These are phyloP conservation scores for Acrobasis suavella DNA, from an alignment of 2,888 invertebrate species.

Conservation along the genomic window DNA sequence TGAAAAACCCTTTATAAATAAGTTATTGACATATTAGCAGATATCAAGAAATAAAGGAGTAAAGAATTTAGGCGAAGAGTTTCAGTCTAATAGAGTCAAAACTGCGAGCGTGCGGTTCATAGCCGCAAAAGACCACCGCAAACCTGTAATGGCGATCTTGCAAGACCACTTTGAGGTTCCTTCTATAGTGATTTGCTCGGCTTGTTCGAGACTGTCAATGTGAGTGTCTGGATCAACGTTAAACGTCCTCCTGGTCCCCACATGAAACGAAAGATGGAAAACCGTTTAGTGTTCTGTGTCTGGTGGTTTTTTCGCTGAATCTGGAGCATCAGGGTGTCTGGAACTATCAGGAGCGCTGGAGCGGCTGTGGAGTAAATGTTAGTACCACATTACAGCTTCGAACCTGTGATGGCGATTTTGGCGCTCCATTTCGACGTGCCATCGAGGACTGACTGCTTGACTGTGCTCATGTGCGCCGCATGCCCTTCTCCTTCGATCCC, in stretches of 20 bases:
- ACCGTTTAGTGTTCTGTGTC: constrained; percentile 70
- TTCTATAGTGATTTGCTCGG: constrained; percentile 98
- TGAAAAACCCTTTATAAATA: no score
- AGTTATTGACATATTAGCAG: no score
- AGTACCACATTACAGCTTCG: constrained; percentile 79
- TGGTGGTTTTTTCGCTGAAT: constrained; percentile 43
- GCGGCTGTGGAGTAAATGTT: constrained; percentile 34
- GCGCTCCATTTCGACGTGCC: constrained; percentile 99
- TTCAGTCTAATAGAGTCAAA: constrained; percentile 79
- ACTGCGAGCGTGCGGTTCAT: constrained; percentile 79
- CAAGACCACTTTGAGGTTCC: constrained; percentile 99
- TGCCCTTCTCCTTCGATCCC: constrained; percentile 97
- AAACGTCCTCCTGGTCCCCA: constrained; percentile 94
- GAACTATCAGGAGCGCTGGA: constrained; percentile 3
- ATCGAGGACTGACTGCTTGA: constrained; percentile 99
- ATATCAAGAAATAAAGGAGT: constrained; percentile 66
- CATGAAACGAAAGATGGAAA: constrained; percentile 78
- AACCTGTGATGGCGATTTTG: constrained; percentile 99
- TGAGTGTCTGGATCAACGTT: constrained; percentile 98
- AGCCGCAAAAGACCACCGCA: constrained; percentile 82
- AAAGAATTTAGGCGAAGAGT: constrained; percentile 75
- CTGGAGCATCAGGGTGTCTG: constrained; percentile 38
- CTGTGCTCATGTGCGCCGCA: constrained; percentile 97
- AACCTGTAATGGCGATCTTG: constrained; percentile 99
- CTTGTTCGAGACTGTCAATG: constrained; percentile 98